phyloP scores from a whole-genome alignment of 2,113 vertebrate genomes.

The Dissostichus mawsoni region DNA sequence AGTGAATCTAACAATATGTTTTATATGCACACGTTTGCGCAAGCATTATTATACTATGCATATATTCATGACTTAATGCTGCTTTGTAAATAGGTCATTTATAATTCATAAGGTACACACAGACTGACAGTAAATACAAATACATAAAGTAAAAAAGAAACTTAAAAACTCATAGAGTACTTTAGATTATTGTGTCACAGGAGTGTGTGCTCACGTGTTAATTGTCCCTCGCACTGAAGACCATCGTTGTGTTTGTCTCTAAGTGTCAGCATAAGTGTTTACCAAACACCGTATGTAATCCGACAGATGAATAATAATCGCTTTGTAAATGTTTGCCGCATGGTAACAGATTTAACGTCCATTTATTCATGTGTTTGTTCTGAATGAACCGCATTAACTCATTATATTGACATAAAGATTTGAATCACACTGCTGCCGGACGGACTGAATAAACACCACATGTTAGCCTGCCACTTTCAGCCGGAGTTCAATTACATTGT shows the following conservation, averaged over 20 bases:
- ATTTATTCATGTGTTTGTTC: constrained; percentile 64
- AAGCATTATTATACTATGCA: constrained; percentile 65
- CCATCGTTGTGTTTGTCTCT: neutral
- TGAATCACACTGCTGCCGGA: constrained; percentile 33
- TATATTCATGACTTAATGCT: constrained; percentile 63
- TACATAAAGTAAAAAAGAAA: constrained; percentile 34
- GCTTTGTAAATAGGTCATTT: constrained; percentile 52
- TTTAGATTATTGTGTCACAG: constrained; percentile 5
- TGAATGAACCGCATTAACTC: constrained; percentile 38
- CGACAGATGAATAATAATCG: constrained; percentile 52
- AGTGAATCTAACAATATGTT: constrained; percentile 8
- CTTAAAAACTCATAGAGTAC: constrained; percentile 20
- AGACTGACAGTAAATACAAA: constrained; percentile 51
- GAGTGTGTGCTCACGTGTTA: neutral
- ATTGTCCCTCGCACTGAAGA: neutral
- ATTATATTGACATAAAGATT: constrained; percentile 47
- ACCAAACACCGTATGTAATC: constrained; percentile 43
- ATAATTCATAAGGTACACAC: constrained; percentile 60
- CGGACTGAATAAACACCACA: constrained; percentile 4
- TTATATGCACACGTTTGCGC: constrained; percentile 25
- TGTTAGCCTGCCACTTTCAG: neutral
- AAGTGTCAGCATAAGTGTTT: constrained; percentile 62
- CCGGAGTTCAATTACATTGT: neutral
- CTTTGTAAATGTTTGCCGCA: constrained; percentile 66
- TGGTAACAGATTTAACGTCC: constrained; percentile 55